Base-by-base conservation (phyloP, 2,113 vertebrate genomes). In the Himantopus leucocephalus region DNA sequence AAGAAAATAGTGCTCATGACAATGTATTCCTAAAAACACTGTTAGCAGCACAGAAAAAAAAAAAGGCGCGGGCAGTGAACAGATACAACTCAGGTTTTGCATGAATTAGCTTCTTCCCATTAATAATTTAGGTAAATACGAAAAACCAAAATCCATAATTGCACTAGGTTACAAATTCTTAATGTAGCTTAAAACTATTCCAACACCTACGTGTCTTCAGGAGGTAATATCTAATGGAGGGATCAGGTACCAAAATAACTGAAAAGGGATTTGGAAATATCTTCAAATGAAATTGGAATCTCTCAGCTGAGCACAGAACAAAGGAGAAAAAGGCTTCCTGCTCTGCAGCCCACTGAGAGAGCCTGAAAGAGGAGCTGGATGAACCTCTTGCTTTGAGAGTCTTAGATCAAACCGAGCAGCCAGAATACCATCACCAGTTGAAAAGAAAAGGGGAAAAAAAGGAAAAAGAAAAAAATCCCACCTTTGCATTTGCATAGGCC, bases 401-500 rank as follows among this genome's bases (percentile, higher is more conserved):
- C 43, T 75, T 47, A 56, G 62, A 93, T 73, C 48, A 92, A 90
- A 90, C 12, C 75, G 15, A 56, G 66, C 60, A 78, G 30, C 24
- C n/a, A n/a, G 32, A 78, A 85, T 19, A 34, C 7, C 66, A 91
- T 9, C 56, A 50, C 0, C 2, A 26, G 14, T 1, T 55, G 41
- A 67, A 84, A 90, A 83, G 58, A 8, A 56, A 83, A 43, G 10
- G 5, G 2, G 34, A 27, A 23, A 32, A 29, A 26, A 32, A 20
- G 3, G 2, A n/a, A 55, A 78, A 43, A 26, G 32, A 26, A 50
- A 4, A 24, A 62, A 80, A 4, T 3, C 3, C 4, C 4, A 34
- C 6, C 1, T 68, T 11, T 1, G 1, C 2, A 5, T 62, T 88
- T 91, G 21, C 41, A 45, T 22, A 50, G 5, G 5, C 14, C 8